phyloP scores from a whole-genome alignment of 2,113 vertebrate species.

The Bos taurus region DNA sequence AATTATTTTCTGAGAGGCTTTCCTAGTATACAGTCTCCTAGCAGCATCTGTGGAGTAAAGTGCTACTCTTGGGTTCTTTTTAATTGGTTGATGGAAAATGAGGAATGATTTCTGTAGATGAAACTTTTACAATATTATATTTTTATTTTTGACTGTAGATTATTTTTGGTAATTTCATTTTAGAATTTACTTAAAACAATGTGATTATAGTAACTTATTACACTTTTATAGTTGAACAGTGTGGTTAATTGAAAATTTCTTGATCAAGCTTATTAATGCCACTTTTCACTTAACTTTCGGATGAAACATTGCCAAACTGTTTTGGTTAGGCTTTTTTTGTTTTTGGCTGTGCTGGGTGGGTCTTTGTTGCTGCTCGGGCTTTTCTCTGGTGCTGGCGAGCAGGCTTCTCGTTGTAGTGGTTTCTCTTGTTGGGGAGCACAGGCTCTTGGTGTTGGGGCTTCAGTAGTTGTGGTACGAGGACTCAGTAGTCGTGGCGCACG shows the following conservation, averaged over 20 bases:
- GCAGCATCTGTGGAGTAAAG: neutral
- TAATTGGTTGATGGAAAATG: neutral
- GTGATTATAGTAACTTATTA: neutral
- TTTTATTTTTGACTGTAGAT: neutral
- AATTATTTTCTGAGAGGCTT: neutral
- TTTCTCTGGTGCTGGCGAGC: neutral
- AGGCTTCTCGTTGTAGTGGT: neutral
- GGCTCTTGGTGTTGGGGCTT: neutral
- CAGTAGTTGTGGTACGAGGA: neutral
- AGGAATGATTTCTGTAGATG: neutral
- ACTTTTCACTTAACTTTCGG: neutral
- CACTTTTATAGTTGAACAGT: neutral
- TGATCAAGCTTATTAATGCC: neutral
- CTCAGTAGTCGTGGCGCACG: neutral
- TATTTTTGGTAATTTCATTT: conserved; percentile 8
- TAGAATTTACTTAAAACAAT: neutral
- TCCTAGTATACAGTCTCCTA: neutral
- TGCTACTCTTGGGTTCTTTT: neutral
- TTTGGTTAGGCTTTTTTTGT: neutral
- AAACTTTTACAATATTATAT: neutral
- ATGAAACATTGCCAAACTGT: neutral
- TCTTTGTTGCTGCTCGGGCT: neutral
- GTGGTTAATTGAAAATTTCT: neutral
- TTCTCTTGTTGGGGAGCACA: neutral
- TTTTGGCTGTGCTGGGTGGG: neutral